Conservation (phyloP, 1,140 invertebrate species). For the Cephus cinctus region DNA sequence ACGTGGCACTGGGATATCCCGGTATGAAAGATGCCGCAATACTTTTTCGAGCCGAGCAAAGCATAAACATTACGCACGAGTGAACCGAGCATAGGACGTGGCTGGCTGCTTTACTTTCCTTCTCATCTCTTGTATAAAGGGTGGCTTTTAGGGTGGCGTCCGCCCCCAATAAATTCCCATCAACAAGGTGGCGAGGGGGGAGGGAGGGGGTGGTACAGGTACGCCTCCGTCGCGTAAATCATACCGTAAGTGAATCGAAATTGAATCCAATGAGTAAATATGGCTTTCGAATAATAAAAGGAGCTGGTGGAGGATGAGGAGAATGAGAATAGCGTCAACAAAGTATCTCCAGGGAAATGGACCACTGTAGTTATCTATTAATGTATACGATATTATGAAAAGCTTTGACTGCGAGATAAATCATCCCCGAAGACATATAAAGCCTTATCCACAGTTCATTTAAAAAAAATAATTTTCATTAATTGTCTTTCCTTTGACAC, state of each 20-base stretch:
- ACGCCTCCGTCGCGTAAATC: constrained; percentile 45
- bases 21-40: too few relatives aligned
- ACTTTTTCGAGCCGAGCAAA: constrained; percentile 1
- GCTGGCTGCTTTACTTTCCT: constrained; percentile 7
- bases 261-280: constrained; percentile 57
- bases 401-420: too few relatives aligned
- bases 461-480: too few relatives aligned
- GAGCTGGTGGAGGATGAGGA: too few relatives aligned
- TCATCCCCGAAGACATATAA: too few relatives aligned
- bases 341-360: too few relatives aligned
- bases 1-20: too few relatives aligned
- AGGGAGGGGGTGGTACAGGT: constrained; percentile 24
- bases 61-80: constrained; percentile 14
- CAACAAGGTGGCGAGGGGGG: constrained; percentile 13
- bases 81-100: background rate
- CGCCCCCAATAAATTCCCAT: constrained; percentile 50
- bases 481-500: too few relatives aligned
- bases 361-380: too few relatives aligned
- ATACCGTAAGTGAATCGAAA: constrained; percentile 53
- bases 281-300: constrained; percentile 45
- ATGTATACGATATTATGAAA: too few relatives aligned
- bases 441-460: too few relatives aligned
- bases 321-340: too few relatives aligned
- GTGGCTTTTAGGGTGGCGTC: constrained; percentile 35
- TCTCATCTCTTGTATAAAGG: background rate